Evolutionary conservation across 35 echinoderm and acorn worm species (phyloP), one percentile per base, ranked within the genome.

Genomic region (Apostichopus californicus): DNA sequence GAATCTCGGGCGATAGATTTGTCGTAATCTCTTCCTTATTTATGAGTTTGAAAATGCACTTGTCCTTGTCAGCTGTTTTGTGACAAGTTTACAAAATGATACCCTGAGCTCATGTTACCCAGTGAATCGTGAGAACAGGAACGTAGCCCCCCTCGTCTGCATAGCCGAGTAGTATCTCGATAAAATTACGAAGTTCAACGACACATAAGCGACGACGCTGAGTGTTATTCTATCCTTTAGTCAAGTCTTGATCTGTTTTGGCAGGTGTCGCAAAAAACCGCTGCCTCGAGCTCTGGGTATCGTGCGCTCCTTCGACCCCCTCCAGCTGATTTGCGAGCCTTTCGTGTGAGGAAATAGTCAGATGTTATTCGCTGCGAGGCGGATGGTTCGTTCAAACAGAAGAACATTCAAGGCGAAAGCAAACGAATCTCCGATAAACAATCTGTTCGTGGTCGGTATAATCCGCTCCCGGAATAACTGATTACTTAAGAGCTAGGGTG

Each of bases 181-280:
- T n/a, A 75, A 75, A 75, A 18, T 75, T 75, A 85, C 57, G 81
- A 85, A 85, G 81, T 85, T 85, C 81, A 85, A 85, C 57, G 81
- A 85, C 81, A 85, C 81, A 21, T n/a, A 58, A 6, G 56, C 17
- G 15, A 5, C 5, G 4, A 10, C 15, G 25, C 55, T 52, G n/a
- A 22, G 55, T 85, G 18, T 54, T 75, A 18, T 59, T 85, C 14
- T 59, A 58, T 20, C 81, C 81, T 59, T 85, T 85, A 9, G 55
- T 58, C 55, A 17, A 58, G 56, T 59, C 54, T 85, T 85, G 81
- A 83, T 83, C 56, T 56, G 52, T 57, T 83, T 54, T 83, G 80
- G 15, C 80, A 83, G 80, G 80, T 83, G 80, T 20, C 52, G 56
- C 15, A 6, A n/a, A 68, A 46, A 83, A 57, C 52, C 28, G 52